Evolutionary conservation across 2,113 vertebrate species (phyloP).

Genomic region (Thymallus thymallus): DNA sequence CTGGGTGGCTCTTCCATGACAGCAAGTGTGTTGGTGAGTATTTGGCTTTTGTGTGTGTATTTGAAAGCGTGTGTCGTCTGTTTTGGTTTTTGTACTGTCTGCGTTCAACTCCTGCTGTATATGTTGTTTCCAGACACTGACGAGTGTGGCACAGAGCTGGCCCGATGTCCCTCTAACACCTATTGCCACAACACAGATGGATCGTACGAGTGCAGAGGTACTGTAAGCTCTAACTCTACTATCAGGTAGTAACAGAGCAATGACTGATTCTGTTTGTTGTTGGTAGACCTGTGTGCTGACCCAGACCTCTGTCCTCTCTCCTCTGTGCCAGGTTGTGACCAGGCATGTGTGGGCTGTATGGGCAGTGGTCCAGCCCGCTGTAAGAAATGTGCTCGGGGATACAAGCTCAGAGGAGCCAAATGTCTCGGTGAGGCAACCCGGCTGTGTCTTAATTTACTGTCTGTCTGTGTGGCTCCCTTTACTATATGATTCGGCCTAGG

Average conservation of each 20-base stretch:
- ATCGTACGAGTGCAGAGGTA: conserved; percentile 92
- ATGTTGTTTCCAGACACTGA: conserved; percentile 80
- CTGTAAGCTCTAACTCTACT: conserved; percentile 46
- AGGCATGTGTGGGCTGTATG: conserved; percentile 95
- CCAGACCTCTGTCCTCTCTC: neutral
- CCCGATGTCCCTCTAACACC: conserved; percentile 85
- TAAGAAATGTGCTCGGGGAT: conserved; percentile 92
- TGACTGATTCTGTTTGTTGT: neutral
- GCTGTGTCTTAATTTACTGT: neutral
- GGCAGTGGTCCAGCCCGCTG: conserved; percentile 90
- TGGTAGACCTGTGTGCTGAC: neutral
- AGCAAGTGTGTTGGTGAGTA: conserved; percentile 92
- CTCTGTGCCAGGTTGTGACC: conserved; percentile 84
- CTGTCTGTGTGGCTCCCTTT: neutral
- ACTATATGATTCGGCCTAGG: too few relatives aligned
- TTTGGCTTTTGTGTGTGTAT: neutral
- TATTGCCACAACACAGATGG: conserved; percentile 97
- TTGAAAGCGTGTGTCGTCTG: neutral
- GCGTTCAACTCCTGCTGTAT: conserved; percentile 9
- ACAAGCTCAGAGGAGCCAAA: conserved; percentile 86
- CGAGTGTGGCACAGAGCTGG: conserved; percentile 91
- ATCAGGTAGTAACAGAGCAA: neutral
- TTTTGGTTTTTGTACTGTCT: too few relatives aligned
- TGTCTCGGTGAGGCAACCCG: conserved; percentile 82
- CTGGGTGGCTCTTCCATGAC: conserved; percentile 91